A percentile compares a stretch with the other conserved stretches of the same genome.
phyloP scores from a whole-genome alignment of 2,113 vertebrate genomes.

The Helogale parvula region DNA sequence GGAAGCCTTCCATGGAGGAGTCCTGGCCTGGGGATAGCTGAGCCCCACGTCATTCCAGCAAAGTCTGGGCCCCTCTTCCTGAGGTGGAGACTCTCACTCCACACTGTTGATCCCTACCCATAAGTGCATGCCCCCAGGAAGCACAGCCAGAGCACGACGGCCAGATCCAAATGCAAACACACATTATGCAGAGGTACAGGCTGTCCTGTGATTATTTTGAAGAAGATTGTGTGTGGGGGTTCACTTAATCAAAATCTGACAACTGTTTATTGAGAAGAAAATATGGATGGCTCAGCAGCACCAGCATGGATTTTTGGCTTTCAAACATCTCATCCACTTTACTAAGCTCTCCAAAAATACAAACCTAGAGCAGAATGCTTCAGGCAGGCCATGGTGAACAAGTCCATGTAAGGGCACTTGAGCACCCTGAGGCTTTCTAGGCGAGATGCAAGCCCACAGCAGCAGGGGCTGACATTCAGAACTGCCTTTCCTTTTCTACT shows the following conservation, averaged over 20 bases:
- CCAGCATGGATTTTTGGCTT: constrained; percentile 75
- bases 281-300: constrained; percentile 76
- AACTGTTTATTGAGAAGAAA: constrained; percentile 83
- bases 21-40: too few species aligned
- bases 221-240: not conserved
- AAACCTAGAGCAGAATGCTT: constrained; percentile 41
- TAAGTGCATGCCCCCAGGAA: not conserved
- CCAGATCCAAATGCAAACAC: constrained; percentile 71
- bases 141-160: constrained; percentile 16
- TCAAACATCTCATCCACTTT: constrained; percentile 76
- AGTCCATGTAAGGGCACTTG: constrained; percentile 81
- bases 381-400: not conserved
- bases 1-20: not conserved
- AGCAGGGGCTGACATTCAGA: not conserved
- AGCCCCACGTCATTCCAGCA: not conserved
- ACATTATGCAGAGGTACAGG: constrained; percentile 62
- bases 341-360: constrained; percentile 59
- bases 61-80: not conserved
- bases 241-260: constrained; percentile 82
- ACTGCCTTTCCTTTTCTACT: not conserved
- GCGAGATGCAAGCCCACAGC: constrained; percentile 58
- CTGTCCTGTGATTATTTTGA: constrained; percentile 30
- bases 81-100: not conserved
- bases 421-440: constrained; percentile 48
- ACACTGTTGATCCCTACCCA: not conserved